These are phyloP conservation scores for Labeo calbasu DNA, from an alignment of 2,797 vertebrate genomes.

Conservation along the genomic window DNA sequence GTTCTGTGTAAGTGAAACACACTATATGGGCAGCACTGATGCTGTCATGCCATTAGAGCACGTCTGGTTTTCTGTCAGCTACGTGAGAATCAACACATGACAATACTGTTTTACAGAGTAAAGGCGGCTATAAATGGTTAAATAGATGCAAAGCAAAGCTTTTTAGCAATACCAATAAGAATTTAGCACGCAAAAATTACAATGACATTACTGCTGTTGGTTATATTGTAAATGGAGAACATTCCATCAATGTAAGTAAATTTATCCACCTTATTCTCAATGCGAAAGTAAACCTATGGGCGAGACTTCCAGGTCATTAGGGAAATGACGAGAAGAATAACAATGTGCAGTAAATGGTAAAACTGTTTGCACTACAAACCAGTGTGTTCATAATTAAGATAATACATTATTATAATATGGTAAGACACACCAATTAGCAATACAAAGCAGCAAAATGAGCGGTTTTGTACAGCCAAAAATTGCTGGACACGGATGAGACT, in stretches of 20 bases:
- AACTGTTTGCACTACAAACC: too few relatives aligned
- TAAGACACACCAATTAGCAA: too few relatives aligned
- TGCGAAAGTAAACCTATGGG: too few relatives aligned
- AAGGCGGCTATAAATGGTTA: not conserved
- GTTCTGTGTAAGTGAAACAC: not conserved
- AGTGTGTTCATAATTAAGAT: too few relatives aligned
- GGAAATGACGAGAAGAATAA: too few relatives aligned
- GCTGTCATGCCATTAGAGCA: not conserved
- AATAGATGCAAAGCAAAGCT: not conserved
- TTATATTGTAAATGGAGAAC: not conserved
- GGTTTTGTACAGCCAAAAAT: too few relatives aligned
- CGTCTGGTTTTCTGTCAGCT: not conserved
- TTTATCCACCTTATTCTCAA: not conserved
- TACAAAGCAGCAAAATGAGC: too few relatives aligned
- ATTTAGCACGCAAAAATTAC: not conserved
- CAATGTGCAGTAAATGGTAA: too few relatives aligned
- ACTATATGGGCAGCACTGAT: not conserved
- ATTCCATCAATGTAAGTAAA: not conserved
- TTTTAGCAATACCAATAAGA: not conserved
- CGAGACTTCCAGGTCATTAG: too few relatives aligned
- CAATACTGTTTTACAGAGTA: not conserved
- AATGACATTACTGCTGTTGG: not conserved
- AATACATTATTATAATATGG: too few relatives aligned
- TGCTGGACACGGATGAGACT: too few relatives aligned
- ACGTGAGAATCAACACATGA: not conserved